phyloP scores from a whole-genome alignment of 2,888 invertebrate genomes.

The Conops quadrifasciatus region DNA sequence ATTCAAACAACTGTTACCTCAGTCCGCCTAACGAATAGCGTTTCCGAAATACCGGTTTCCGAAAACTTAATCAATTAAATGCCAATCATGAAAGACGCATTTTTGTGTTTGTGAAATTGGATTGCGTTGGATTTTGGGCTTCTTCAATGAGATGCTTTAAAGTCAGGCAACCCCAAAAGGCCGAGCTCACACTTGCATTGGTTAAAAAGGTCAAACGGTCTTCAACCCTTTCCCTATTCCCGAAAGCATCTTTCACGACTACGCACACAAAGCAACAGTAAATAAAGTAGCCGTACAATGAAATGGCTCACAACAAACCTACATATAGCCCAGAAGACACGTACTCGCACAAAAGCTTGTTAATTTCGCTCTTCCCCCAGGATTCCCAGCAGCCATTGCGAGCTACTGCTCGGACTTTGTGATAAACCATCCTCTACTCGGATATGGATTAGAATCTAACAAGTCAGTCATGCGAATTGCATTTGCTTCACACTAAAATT shows the following conservation, averaged over 20 bases:
- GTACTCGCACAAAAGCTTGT: slow-evolving; percentile 18
- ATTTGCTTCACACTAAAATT: slow-evolving; percentile 15
- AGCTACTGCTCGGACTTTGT: neutral
- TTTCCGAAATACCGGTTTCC: too few relatives aligned
- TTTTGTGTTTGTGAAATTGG: neutral
- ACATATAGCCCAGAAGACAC: neutral
- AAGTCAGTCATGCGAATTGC: slow-evolving; percentile 1
- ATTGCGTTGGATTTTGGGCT: neutral
- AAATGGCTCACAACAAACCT: neutral
- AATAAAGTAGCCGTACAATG: neutral
- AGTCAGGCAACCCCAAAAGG: too few relatives aligned
- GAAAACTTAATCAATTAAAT: slow-evolving; percentile 6
- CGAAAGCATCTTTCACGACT: too few relatives aligned
- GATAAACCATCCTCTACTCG: too few relatives aligned
- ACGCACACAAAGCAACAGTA: neutral
- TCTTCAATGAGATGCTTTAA: too few relatives aligned
- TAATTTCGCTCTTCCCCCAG: slow-evolving; percentile 11
- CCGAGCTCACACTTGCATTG: neutral
- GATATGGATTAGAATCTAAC: slow-evolving; percentile 20
- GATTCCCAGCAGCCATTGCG: neutral
- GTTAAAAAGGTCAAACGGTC: slow-evolving; percentile 1
- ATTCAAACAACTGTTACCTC: too few relatives aligned
- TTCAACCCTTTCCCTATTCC: slow-evolving; percentile 1
- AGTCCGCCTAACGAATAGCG: too few relatives aligned
- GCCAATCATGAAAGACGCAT: neutral